Evolutionary conservation across 2,113 vertebrate genomes (phyloP).

Genomic region (Coptodon rendalli): DNA sequence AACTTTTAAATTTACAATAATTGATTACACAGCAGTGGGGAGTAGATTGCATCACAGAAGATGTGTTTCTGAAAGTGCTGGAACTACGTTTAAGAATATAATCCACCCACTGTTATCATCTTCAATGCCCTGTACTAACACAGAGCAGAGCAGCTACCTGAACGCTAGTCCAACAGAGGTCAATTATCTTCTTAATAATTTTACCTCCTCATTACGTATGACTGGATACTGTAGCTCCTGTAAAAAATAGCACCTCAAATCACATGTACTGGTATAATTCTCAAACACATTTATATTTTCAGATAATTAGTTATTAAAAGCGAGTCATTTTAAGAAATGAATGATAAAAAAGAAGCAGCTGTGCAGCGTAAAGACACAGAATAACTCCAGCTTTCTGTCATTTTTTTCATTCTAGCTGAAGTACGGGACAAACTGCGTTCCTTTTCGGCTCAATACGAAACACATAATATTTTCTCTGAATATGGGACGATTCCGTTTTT

Average conservation of each 20-base stretch:
- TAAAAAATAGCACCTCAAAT: not conserved
- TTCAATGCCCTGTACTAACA: not conserved
- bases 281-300: not conserved
- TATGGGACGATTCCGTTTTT: not conserved
- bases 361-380: not conserved
- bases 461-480: not conserved
- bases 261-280: not conserved
- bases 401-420: rapidly evolving
- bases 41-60: not conserved
- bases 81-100: not conserved
- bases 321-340: not conserved
- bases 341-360: not conserved
- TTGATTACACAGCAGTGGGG: not conserved
- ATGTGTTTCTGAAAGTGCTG: not conserved
- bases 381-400: not conserved
- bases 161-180: not conserved
- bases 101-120: not conserved
- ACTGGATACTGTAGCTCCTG: not conserved
- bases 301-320: not conserved
- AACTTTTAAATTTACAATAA: not conserved
- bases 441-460: not conserved
- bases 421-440: not conserved
- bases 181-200: not conserved
- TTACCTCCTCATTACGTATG: not conserved
- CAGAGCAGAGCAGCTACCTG: not conserved